Evolutionary conservation across 2,888 invertebrate species (phyloP).

Genomic region (Synanthedon tipuliformis): DNA sequence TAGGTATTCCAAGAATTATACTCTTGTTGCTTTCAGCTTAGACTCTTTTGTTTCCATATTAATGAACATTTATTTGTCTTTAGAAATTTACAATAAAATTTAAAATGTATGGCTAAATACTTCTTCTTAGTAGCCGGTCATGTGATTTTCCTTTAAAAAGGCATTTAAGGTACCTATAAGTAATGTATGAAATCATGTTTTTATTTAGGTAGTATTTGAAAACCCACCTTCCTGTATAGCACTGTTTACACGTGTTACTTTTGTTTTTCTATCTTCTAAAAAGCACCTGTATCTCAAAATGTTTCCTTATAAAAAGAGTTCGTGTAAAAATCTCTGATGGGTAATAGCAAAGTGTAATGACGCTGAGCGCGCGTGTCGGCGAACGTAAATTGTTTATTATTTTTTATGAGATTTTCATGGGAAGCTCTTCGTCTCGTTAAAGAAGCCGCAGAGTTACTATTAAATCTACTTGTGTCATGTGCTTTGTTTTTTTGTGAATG

Average conservation of each 20-base stretch:
- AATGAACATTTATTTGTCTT: slow-evolving; percentile 3
- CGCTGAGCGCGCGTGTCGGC: slow-evolving; percentile 49
- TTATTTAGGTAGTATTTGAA: no score
- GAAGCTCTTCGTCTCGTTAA: slow-evolving; percentile 35
- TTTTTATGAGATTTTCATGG: slow-evolving; percentile 62
- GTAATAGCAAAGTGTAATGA: slow-evolving; percentile 41
- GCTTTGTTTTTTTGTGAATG: background rate
- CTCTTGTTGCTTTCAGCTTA: slow-evolving; percentile 46
- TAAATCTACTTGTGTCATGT: background rate
- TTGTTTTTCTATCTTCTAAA: background rate
- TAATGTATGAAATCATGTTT: no score
- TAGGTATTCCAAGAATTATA: slow-evolving; percentile 66
- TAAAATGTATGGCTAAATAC: no score
- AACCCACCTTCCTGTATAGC: no score
- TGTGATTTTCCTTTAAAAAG: no score
- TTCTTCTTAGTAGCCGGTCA: no score
- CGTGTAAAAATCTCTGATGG: slow-evolving; percentile 25
- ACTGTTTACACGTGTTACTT: no score
- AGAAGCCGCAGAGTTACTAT: slow-evolving; percentile 9
- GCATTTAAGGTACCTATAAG: no score
- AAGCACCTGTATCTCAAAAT: slow-evolving; percentile 4
- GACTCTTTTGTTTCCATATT: slow-evolving; percentile 18
- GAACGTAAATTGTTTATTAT: slow-evolving; percentile 69
- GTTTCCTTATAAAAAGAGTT: slow-evolving; percentile 16
- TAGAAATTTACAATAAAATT: background rate